Evolutionary conservation across 2,113 vertebrate species (phyloP).

Genomic region (Apodemus sylvaticus): DNA sequence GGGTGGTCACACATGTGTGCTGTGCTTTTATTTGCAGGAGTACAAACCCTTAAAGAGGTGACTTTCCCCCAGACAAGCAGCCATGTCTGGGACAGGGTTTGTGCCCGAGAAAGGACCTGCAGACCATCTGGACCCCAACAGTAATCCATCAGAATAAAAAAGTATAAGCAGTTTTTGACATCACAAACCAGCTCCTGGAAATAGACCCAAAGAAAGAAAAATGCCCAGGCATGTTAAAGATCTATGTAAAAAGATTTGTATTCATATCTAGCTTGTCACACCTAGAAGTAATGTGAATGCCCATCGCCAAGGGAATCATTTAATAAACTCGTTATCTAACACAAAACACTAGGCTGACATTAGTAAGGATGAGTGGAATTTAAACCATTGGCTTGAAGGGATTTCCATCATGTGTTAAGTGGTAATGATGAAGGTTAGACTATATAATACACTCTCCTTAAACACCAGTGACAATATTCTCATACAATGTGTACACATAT

Average conservation of each 20-base stretch:
- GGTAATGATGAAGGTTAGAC: conserved; percentile 41
- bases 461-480: neutral
- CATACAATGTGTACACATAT: neutral
- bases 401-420: conserved; percentile 6
- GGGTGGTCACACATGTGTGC: neutral
- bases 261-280: neutral
- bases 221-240: neutral
- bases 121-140: neutral
- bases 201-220: conserved; percentile 2
- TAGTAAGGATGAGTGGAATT: conserved; percentile 22
- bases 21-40: neutral
- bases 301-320: neutral
- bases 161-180: neutral
- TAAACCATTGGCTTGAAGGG: neutral
- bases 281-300: conserved; percentile 9
- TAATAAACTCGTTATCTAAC: conserved; percentile 14
- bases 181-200: neutral
- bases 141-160: conserved; percentile 13
- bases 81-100: neutral
- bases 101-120: neutral
- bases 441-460: neutral
- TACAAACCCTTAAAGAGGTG: neutral
- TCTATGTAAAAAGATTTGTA: neutral
- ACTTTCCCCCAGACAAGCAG: neutral
- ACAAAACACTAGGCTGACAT: neutral